These are phyloP conservation scores for Galeruca laticollis DNA, from an alignment of 2,888 invertebrate genomes.

Conservation along the genomic window DNA sequence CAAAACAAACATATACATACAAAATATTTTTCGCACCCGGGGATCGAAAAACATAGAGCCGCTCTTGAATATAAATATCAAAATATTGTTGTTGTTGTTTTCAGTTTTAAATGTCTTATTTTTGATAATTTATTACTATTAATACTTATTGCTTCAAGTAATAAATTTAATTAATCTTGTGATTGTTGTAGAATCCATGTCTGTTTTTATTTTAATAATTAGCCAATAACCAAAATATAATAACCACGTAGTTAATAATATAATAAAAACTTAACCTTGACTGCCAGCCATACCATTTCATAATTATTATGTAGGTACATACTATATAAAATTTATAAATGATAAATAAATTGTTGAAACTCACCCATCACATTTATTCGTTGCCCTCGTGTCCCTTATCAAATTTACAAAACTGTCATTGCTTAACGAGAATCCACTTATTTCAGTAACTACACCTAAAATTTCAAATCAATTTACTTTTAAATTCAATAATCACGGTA, in stretches of 20 bases:
- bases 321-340: no score
- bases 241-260: background rate
- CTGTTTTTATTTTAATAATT: background rate
- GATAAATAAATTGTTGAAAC: constrained; percentile 16
- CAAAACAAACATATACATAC: no score
- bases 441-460: constrained; percentile 32
- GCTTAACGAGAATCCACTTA: constrained; percentile 15
- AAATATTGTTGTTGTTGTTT: no score
- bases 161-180: no score
- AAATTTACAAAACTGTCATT: constrained; percentile 1
- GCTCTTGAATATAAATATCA: no score
- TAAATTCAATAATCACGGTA: constrained; percentile 12
- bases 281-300: background rate
- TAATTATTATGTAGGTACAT: background rate
- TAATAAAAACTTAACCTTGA: background rate
- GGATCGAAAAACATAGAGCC: no score
- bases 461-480: constrained; percentile 9
- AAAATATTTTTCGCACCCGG: no score
- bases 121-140: no score
- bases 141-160: no score
- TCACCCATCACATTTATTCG: constrained; percentile 38
- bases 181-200: no score
- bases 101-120: no score
- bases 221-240: background rate
- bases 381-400: constrained; percentile 26